These are phyloP conservation scores for Molorchus minor DNA, from an alignment of 2,888 invertebrate genomes.

Conservation along the genomic window DNA sequence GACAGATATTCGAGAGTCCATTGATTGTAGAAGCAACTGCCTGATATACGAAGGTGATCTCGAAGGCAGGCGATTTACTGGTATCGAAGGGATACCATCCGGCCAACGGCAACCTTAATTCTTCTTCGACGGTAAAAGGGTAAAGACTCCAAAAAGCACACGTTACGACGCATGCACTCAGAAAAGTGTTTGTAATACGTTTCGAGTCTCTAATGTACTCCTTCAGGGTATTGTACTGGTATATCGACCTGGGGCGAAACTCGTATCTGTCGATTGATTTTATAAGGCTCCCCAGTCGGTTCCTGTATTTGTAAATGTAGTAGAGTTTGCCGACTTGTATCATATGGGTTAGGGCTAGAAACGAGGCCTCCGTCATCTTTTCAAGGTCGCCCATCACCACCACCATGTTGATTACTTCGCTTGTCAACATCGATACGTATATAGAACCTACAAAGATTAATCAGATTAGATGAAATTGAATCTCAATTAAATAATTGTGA, in stretches of 20 bases:
- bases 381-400: conserved; percentile 15
- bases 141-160: conserved; percentile 37
- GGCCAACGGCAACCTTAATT: conserved; percentile 44
- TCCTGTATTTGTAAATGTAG: conserved; percentile 27
- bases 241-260: conserved; percentile 45
- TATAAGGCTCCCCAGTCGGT: conserved; percentile 35
- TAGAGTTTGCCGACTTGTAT: conserved; percentile 35
- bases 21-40: conserved; percentile 61
- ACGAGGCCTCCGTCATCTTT: conserved; percentile 37
- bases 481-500: no score
- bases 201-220: conserved; percentile 42
- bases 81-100: conserved; percentile 64
- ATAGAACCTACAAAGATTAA: neutral
- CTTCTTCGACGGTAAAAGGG: conserved; percentile 49
- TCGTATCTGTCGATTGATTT: conserved; percentile 37
- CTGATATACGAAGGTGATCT: conserved; percentile 64
- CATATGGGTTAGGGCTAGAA: conserved; percentile 30
- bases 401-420: conserved; percentile 26
- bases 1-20: conserved; percentile 64
- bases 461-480: neutral
- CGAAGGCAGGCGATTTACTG: conserved; percentile 60
- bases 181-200: conserved; percentile 46
- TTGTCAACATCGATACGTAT: conserved; percentile 12
- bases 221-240: conserved; percentile 44
- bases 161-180: conserved; percentile 47